Percentiles rank a stretch among this genome's conserved stretches.
Conservation (phyloP, 2,113 vertebrate species). For the Channa argus region DNA sequence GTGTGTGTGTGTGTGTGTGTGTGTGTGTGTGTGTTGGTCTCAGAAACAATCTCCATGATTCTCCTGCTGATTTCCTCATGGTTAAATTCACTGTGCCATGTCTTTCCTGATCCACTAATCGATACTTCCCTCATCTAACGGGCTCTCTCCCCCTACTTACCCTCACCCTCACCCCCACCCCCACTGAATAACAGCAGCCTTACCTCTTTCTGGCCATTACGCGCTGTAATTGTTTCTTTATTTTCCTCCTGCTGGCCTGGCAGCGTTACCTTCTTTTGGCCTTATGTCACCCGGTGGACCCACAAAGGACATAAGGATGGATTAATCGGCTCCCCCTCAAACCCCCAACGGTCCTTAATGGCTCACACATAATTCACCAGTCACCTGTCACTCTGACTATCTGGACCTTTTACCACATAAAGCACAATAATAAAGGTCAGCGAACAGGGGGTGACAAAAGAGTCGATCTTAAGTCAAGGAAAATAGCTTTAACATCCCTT, state of each 20-base stretch:
- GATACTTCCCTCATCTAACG: constrained; percentile 59
- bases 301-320: constrained; percentile 20
- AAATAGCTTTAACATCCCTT: constrained; percentile 5
- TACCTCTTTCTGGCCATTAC: constrained; percentile 70
- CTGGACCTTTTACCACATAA: constrained; percentile 20
- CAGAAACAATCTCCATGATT: constrained; percentile 61
- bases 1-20: background rate
- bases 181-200: constrained; percentile 61
- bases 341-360: constrained; percentile 35
- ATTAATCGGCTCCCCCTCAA: constrained; percentile 48
- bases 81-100: constrained; percentile 50
- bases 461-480: constrained; percentile 23
- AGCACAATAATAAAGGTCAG: constrained; percentile 26
- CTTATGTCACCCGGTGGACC: constrained; percentile 50
- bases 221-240: constrained; percentile 77
- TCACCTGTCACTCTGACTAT: constrained; percentile 8
- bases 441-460: background rate
- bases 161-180: background rate
- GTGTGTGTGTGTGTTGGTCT: background rate
- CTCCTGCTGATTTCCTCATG: constrained; percentile 55
- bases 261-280: constrained; percentile 16
- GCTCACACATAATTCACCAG: constrained; percentile 34
- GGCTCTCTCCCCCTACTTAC: background rate
- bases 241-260: constrained; percentile 42
- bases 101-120: constrained; percentile 66